A percentile compares a stretch with the other conserved stretches of the same genome.
These are phyloP conservation scores for Xenopus laevis DNA, from an alignment of 2,113 vertebrate species.

Conservation along the genomic window DNA sequence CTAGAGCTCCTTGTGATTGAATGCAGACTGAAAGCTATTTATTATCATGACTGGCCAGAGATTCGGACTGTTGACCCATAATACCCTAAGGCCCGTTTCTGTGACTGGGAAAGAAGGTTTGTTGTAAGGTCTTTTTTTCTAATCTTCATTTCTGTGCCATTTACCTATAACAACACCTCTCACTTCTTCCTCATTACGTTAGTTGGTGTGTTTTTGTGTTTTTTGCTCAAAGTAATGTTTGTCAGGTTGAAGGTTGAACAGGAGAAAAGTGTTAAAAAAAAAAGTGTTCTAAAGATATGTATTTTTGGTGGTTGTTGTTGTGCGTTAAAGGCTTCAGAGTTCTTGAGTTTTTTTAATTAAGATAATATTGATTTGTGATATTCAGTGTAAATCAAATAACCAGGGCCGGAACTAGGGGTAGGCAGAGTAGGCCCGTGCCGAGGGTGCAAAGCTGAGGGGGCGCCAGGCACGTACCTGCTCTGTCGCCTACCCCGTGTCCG, in stretches of 20 bases:
- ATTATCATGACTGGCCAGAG: slow-evolving; percentile 34
- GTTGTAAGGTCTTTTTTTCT: background rate
- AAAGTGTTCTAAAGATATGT: background rate
- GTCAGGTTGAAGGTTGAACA: slow-evolving; percentile 15
- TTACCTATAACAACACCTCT: background rate
- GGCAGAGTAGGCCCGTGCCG: no score
- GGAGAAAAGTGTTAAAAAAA: background rate
- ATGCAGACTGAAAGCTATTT: slow-evolving; percentile 19
- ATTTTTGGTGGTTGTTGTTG: background rate
- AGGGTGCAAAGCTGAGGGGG: no score
- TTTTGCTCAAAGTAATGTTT: background rate
- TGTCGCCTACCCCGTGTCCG: no score
- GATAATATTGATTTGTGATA: background rate
- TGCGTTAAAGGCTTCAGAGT: background rate
- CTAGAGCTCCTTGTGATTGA: slow-evolving; percentile 30
- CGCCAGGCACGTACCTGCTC: no score
- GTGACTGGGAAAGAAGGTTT: background rate
- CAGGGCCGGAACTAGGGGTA: no score
- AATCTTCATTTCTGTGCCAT: background rate
- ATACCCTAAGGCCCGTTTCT: slow-evolving; percentile 9
- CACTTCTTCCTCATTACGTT: background rate
- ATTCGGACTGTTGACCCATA: slow-evolving; percentile 21
- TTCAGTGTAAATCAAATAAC: no score
- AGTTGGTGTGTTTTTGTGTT: background rate
- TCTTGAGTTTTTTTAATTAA: slow-evolving; percentile 7